Base-by-base conservation (phyloP, 1,140 invertebrate species). In the Venustaconcha ellipsiformis region DNA sequence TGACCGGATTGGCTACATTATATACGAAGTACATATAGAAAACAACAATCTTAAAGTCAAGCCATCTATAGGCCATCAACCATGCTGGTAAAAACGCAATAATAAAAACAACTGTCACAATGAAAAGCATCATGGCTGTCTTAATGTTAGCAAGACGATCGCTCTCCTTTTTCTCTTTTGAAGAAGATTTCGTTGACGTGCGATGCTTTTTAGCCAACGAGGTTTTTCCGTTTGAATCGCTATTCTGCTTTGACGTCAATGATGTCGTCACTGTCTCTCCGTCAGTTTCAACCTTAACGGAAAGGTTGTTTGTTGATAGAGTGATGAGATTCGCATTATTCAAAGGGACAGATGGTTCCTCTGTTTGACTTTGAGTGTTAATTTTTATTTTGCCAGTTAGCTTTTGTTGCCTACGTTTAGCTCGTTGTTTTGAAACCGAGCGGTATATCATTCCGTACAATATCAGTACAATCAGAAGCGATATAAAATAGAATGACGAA, bases 21-120 rank as follows among this genome's bases (percentile, higher is more conserved):
- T 89, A 87, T 60, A 82, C 80, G 74, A 88, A 89, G 76, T 89
- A 89, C 74, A 85, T 82, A 69, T 88, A 89, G 75, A 89, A 89
- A 17, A 89, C 70, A 6, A 87, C 71, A 14, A 69, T 78, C 59
- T 83, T 84, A 62, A 86, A 88, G 5, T 66, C 37, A 12, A 89
- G 74, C 23, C 85, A 76, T 30, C 73, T 66, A 68, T 84, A 81
- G 6, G 86, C 83, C 85, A 87, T 88, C 5, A 89, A 70, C 81
- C 84, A 86, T 14, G 87, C 83, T 6, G 88, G 88, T 48, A 86
- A 73, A 70, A 87, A 89, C 8, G 86, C 86, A 20, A 88, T 77
- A 12, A 89, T 72, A 74, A 88, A 89, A n/a, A 87, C 86, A 15
- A 88, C 57, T 4, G 87, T 88, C 1, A 89, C 88, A 12, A 88